Conservation (phyloP, 2,888 invertebrate genomes). For the Leptothorax acervorum region DNA sequence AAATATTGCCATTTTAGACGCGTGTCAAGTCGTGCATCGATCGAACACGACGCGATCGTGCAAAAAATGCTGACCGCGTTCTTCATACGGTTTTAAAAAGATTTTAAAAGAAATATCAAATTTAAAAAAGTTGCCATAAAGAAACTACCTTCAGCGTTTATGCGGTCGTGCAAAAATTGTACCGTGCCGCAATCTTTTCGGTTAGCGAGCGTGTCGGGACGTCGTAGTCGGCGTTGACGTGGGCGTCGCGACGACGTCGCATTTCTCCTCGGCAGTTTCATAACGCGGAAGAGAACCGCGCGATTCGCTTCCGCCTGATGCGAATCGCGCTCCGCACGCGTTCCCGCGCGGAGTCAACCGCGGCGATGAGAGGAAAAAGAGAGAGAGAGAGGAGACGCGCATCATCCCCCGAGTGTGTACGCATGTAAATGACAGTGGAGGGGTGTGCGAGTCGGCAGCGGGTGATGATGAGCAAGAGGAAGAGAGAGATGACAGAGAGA, state of each 20-base stretch:
- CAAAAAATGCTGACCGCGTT: neutral
- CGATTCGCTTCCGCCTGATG: constrained; percentile 42
- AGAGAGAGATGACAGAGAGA: constrained; percentile 41
- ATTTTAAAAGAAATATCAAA: neutral
- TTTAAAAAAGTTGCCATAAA: neutral
- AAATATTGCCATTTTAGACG: constrained; percentile 67
- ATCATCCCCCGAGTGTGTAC: constrained; percentile 62
- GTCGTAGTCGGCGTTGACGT: constrained; percentile 41
- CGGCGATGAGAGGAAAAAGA: constrained; percentile 54
- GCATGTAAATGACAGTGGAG: constrained; percentile 76
- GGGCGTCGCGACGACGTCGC: constrained; percentile 48
- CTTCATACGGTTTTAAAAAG: neutral
- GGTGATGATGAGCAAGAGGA: constrained; percentile 54
- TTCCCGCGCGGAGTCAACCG: constrained; percentile 58
- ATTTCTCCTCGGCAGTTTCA: constrained; percentile 34
- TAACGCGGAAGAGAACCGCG: constrained; percentile 49
- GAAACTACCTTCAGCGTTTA: neutral
- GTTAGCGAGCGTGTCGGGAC: constrained; percentile 5
- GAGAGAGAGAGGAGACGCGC: constrained; percentile 45
- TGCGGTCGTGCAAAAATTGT: constrained; percentile 18
- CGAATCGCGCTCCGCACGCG: constrained; percentile 53
- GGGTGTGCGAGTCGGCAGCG: constrained; percentile 70
- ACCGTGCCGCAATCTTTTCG: neutral
- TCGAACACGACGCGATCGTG: neutral
- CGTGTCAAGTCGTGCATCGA: constrained; percentile 44